Evolutionary conservation across 2,888 invertebrate species (phyloP), one percentile per base, ranked within the genome.

Genomic region (Noctua comes): DNA sequence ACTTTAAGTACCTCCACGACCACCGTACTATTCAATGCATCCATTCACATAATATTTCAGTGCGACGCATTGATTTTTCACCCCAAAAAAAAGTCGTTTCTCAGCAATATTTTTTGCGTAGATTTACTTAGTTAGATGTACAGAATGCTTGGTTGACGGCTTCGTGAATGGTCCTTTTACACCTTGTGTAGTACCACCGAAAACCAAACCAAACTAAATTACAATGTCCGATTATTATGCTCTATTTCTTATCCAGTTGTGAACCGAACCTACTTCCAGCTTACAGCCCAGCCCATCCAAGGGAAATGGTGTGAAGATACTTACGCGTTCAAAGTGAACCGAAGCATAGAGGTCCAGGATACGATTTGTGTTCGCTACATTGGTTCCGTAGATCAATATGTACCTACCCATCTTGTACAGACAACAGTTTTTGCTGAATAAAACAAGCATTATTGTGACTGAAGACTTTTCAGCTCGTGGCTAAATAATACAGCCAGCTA

Each of bases 311-410:
- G 86, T 77, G 83, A 73, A 73, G 83, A 65, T 68, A 76, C 86
- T 86, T 70, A 77, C 48, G 68, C 78, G 69, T 71, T 86, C 70
- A 46, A 83, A 70, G 86, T 83, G 70, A 57, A 73, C 57, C 64
- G 64, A 86, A 86, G 68, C 86, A 68, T 83, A 24, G 36, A 46
- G 73, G 86, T 86, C 84, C 83, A 83, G 86, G 86, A 86, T 73
- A 73, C 83, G 79, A 73, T 86, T 83, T 71, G 73, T 77, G 78
- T 83, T 68, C 84, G 65, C 66, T 83, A 83, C 86, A 83, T 83
- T 83, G 83, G 73, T n/a, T 86, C 57, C 43, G n/a, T 46, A 71
- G 78, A 78, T 83, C 86, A 83, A 86, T 83, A 83, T 66, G 71
- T 84, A 69, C 43, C 31, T 46, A 48, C 31, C 31, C 59, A 43